Evolutionary conservation across 2,113 vertebrate species (phyloP), one percentile per base, ranked within the genome.

Genomic region (Furnarius figulus): DNA sequence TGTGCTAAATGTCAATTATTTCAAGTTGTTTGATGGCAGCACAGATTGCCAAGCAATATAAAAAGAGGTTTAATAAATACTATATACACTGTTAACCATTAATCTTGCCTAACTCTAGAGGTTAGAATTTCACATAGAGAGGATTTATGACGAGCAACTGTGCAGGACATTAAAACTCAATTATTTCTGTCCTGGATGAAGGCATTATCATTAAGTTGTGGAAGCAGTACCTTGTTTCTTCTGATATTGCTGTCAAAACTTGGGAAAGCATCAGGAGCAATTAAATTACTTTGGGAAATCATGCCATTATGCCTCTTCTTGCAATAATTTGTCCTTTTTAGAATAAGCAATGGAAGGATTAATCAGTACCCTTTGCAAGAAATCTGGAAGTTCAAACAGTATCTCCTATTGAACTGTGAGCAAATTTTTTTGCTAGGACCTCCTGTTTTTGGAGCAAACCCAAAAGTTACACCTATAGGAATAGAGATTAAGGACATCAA

Each of bases 1-100:
- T 97, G 95, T 9, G 83, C 97, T 98, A 98, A 98, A 98, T 98
- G 98, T 98, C 98, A 98, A 98, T 98, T 98, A 98, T 97, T 98
- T 97, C 97, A 95, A 76, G 93, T 97, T 98, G 97, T 97, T 98
- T 98, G 98, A 98, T 98, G 96, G 98, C 81, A 96, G 96, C 90
- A 94, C 96, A 98, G 97, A 98, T 98, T 98, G 97, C 97, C 89
- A 96, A 92, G 96, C 96, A 95, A 95, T 97, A 97, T 97, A 97
- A 98, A 98, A 96, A 89, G 97, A 92, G 74, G 86, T 96, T 98
- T 98, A 97, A 98, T 98, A 98, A 98, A 98, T 98, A 98, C 97
- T 97, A 98, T 98, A 97, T 97, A 97, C 93, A 96, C 96, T 95
- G 93, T 95, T 97, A 97, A 92, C 94, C 97, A 97, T 98, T 98